Percentiles rank a stretch among this genome's conserved stretches.
These are phyloP conservation scores for Podarcis cretensis DNA, from an alignment of 2,113 vertebrate species.

Conservation along the genomic window DNA sequence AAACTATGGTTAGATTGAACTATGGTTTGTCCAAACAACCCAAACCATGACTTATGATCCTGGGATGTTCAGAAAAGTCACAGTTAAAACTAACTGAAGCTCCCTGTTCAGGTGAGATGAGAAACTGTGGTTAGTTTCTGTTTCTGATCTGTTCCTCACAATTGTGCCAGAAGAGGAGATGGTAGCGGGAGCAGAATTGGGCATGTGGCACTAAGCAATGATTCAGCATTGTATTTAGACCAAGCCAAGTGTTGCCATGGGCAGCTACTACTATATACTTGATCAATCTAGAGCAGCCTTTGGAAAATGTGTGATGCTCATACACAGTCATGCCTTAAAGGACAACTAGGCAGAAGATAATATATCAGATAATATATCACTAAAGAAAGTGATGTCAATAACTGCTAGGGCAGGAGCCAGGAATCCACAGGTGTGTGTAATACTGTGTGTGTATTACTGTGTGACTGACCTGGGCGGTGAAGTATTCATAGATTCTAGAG, in stretches of 20 bases:
- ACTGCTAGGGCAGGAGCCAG: neutral
- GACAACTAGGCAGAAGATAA: neutral
- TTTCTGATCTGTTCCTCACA: neutral
- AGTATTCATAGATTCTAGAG: too few relatives aligned
- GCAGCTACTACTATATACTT: neutral
- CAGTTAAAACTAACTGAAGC: neutral
- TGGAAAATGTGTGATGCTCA: neutral
- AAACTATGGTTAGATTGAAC: too few relatives aligned
- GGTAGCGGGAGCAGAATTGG: neutral
- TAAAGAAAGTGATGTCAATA: neutral
- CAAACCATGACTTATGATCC: too few relatives aligned
- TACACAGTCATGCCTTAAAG: neutral
- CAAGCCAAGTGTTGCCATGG: neutral
- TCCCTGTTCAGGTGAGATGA: neutral
- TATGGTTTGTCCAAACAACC: too few relatives aligned
- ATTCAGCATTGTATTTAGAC: neutral
- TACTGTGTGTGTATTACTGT: neutral
- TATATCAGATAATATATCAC: neutral
- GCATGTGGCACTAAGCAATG: neutral
- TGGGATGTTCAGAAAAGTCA: too few relatives aligned
- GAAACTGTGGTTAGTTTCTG: neutral
- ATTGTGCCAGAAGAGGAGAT: neutral
- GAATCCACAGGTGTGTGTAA: too few relatives aligned
- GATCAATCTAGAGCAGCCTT: neutral
- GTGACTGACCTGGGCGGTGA: neutral